Evolutionary conservation across 2,797 vertebrate genomes (phyloP), one percentile per base, ranked within the genome.

Genomic region (Orestias chungarensis): DNA sequence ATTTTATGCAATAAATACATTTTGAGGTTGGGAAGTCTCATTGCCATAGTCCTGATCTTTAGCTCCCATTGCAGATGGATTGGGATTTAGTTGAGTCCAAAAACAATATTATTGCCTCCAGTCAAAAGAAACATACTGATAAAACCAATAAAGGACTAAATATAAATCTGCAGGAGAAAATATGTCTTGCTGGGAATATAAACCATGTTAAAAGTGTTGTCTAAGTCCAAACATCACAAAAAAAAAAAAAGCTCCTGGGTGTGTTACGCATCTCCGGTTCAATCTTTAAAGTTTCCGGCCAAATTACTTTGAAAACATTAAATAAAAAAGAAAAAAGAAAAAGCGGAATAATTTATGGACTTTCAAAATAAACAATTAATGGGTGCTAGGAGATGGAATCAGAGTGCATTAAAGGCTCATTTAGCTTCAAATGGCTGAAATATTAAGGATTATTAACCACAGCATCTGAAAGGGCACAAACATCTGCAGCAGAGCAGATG

Each of bases 391-490:
- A 89, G 88, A 91, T 89, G 87, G 88, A 93, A 91, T 91, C 85
- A 87, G 87, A 90, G 91, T 89, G 91, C 90, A 94, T 94, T 93
- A 95, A 94, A 93, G 90, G 89, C 92, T 92, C 91, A 91, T 93
- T 94, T 94, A 92, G 91, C 89, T 92, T 89, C 88, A 86, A 88
- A 90, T 86, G 66, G 89, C 88, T 88, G 87, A 87, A 93, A 93
- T 92, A 93, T 87, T 87, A 91, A 92, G 91, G 89, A 92, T 93
- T 92, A 93, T 92, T 92, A 92, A 87, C 86, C 88, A 87, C 81
- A 70, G 73, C 86, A 85, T 84, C 80, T 89, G 86, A 92, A 88
- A 89, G 84, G 83, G 88, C 81, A 85, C 74, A 81, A 83, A 90
- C 86, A 93, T 83, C 82, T 88, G 91, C 87, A 78, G 85, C 81